Conservation (phyloP, 2,888 invertebrate species). For the Galeopsomyia nigrocyanea region DNA sequence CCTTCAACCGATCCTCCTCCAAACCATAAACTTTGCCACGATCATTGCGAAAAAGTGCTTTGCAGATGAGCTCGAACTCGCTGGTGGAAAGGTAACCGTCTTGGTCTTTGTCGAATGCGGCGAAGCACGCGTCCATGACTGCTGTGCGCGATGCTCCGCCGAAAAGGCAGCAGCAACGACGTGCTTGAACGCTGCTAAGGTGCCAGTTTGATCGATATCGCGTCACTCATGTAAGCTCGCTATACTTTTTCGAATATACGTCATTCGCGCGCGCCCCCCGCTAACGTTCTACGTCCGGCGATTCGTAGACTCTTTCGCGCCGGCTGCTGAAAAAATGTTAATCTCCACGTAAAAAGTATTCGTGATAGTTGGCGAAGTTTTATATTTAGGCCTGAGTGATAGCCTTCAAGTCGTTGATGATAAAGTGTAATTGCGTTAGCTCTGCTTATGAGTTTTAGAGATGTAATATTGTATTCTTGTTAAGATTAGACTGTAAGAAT, state of each 20-base stretch:
- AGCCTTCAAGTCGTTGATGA: no score
- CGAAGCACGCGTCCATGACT: conserved; percentile 90
- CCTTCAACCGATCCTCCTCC: conserved; percentile 78
- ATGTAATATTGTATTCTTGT: no score
- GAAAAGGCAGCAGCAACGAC: not conserved
- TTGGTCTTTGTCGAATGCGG: conserved; percentile 92
- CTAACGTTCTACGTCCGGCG: no score
- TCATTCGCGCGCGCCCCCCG: not conserved
- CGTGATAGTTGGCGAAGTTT: no score
- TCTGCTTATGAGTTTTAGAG: no score
- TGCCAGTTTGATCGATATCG: conserved; percentile 41
- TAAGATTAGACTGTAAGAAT: no score
- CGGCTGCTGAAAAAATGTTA: no score
- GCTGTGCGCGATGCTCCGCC: not conserved
- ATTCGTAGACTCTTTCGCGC: no score
- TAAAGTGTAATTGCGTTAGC: no score
- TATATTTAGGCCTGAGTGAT: no score
- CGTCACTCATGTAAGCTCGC: no score
- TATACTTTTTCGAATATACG: not conserved
- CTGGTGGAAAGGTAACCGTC: conserved; percentile 83
- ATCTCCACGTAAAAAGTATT: no score
- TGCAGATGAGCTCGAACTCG: conserved; percentile 86
- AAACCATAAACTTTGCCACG: conserved; percentile 86
- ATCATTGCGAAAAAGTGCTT: conserved; percentile 88
- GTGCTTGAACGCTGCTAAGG: conserved; percentile 20